Conservation (phyloP, 64 coral and sea anemone genomes). For the Anthopleura sola region DNA sequence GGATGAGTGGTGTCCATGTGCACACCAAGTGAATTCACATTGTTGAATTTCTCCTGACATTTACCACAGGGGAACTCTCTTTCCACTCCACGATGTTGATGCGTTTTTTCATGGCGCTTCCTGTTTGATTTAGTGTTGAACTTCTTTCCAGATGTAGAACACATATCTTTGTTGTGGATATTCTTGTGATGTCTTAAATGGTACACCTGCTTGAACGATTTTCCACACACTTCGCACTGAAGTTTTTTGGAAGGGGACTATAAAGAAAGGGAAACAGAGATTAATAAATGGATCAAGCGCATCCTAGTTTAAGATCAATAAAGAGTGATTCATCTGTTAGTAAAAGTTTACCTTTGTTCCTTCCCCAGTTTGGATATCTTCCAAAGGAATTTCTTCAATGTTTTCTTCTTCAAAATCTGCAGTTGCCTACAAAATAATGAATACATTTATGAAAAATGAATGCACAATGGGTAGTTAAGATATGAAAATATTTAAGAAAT, state of each 20-base stretch:
- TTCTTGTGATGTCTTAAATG: neutral
- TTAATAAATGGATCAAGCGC: neutral
- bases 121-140: neutral
- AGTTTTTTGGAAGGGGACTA: neutral
- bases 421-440: neutral
- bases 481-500: neutral
- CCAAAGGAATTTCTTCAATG: conserved; percentile 3
- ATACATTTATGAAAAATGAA: neutral
- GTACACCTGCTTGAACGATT: neutral
- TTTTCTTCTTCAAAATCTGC: neutral
- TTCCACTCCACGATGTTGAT: neutral
- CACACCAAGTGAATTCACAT: neutral
- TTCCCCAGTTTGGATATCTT: conserved; percentile 5
- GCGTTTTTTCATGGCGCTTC: neutral
- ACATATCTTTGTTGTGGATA: neutral
- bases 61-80: neutral
- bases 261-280: neutral
- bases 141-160: neutral
- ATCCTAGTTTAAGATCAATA: neutral
- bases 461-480: neutral
- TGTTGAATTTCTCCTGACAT: neutral
- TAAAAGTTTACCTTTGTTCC: neutral
- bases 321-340: neutral
- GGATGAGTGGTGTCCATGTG: neutral
- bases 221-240: neutral